These are phyloP conservation scores for Isotomurus palustris DNA, from an alignment of 2,888 invertebrate genomes.

Conservation along the genomic window DNA sequence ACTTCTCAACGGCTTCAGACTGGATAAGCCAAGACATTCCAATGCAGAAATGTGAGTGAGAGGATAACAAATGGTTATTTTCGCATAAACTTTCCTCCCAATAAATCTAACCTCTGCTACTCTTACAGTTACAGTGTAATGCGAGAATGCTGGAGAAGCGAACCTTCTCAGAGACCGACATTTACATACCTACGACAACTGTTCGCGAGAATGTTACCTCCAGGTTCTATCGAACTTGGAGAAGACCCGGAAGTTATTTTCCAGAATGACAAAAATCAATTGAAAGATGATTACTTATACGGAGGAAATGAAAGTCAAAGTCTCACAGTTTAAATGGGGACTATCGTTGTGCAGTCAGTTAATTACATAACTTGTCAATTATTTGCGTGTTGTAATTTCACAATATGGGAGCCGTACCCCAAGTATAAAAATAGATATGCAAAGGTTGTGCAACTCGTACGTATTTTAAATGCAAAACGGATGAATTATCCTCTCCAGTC, in stretches of 20 bases:
- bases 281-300: not conserved
- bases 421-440: too few relatives aligned
- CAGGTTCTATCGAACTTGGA: not conserved
- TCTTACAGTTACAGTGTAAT: conserved; percentile 26
- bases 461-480: too few relatives aligned
- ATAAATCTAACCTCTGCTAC: not conserved
- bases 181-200: conserved; percentile 21
- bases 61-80: not conserved
- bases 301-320: not conserved
- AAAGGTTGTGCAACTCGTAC: too few relatives aligned
- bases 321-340: not conserved
- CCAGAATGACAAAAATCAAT: not conserved
- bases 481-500: too few relatives aligned
- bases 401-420: too few relatives aligned
- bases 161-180: conserved; percentile 23
- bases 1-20: conserved; percentile 25
- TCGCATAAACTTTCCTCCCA: too few relatives aligned
- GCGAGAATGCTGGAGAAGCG: conserved; percentile 32
- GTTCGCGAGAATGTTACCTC: conserved; percentile 12
- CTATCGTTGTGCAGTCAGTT: too few relatives aligned
- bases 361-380: not conserved
- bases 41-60: conserved; percentile 27
- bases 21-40: conserved; percentile 28
- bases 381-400: too few relatives aligned
- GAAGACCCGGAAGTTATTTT: not conserved